Conservation (phyloP, 2,888 invertebrate genomes). For the Pandemis corylana region DNA sequence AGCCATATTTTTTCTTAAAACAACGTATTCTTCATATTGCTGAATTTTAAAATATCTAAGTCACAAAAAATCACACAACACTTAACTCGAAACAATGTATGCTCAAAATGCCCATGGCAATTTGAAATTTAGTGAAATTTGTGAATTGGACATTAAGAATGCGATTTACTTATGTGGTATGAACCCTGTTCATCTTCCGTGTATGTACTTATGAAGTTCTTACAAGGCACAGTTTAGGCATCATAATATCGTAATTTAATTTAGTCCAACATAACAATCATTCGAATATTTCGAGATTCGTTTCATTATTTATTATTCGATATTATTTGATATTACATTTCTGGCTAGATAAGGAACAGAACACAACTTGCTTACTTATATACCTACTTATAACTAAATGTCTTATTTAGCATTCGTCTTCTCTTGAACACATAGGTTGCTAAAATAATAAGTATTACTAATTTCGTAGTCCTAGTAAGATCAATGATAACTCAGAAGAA, state of each 20-base stretch:
- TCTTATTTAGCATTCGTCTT: slow-evolving; percentile 1
- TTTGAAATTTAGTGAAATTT: no score
- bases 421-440: slow-evolving; percentile 14
- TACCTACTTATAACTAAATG: neutral
- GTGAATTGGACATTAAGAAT: no score
- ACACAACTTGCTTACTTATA: neutral
- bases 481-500: neutral
- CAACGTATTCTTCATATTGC: no score
- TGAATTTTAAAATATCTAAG: no score
- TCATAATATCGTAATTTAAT: neutral
- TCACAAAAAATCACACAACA: no score
- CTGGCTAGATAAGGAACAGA: neutral
- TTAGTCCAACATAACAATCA: no score
- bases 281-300: neutral
- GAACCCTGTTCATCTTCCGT: no score
- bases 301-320: neutral
- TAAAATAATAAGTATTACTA: neutral
- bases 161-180: neutral
- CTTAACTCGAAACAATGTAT: no score
- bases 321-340: neutral
- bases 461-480: neutral
- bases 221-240: neutral
- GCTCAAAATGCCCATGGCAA: no score
- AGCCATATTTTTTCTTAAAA: no score
- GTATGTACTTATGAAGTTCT: neutral